Evolutionary conservation across 2,113 vertebrate species (phyloP).

Genomic region (Cebidichthys violaceus): DNA sequence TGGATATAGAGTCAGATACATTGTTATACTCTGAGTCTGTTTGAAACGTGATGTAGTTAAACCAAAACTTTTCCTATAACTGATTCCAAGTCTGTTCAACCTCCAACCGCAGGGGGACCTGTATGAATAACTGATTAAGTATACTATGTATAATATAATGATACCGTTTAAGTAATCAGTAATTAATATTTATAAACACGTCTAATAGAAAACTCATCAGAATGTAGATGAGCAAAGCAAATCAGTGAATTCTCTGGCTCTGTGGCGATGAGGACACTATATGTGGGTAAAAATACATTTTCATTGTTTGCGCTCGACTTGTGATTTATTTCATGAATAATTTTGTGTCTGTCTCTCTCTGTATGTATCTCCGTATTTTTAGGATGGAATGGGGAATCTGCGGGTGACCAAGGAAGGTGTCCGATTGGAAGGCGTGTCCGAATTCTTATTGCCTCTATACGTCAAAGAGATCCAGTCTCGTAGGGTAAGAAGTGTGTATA

Average conservation of each 20-base stretch:
- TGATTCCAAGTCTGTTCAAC: not conserved
- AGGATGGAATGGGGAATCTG: slow-evolving; percentile 98
- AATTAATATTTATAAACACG: not conserved
- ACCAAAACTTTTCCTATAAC: not conserved
- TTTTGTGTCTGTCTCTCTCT: slow-evolving; percentile 13
- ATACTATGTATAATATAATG: not conserved
- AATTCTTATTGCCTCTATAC: slow-evolving; percentile 95
- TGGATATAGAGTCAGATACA: not conserved
- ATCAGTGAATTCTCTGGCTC: not conserved
- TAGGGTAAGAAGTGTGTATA: slow-evolving; percentile 86
- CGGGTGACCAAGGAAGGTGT: slow-evolving; percentile 95
- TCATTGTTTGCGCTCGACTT: not conserved
- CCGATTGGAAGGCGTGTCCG: slow-evolving; percentile 94
- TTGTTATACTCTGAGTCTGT: not conserved
- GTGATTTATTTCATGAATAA: not conserved
- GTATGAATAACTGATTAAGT: not conserved
- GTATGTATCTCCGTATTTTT: slow-evolving; percentile 29
- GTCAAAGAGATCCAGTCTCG: slow-evolving; percentile 97
- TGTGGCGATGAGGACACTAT: not conserved
- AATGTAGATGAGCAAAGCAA: not conserved
- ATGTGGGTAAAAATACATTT: not conserved
- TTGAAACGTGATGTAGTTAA: not conserved
- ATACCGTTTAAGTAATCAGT: not conserved
- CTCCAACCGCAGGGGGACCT: not conserved
- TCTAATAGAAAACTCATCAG: not conserved